These are phyloP conservation scores for Columba janthina DNA, from an alignment of 2,113 vertebrate genomes.

Conservation along the genomic window DNA sequence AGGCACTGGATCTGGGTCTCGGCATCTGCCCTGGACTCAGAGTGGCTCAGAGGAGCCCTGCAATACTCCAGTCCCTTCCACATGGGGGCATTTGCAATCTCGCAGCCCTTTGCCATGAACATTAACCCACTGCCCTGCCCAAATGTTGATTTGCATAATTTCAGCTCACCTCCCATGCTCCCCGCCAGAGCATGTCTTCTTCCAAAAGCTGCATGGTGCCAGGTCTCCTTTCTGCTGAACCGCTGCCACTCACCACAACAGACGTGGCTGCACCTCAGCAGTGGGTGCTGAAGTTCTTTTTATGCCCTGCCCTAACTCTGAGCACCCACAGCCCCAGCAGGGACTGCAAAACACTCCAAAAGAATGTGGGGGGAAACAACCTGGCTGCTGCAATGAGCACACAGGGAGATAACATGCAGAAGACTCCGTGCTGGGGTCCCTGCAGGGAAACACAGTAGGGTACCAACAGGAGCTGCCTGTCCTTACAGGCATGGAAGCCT, in stretches of 20 bases:
- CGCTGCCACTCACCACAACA: background rate
- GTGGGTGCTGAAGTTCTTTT: background rate
- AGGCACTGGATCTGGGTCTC: accelerated
- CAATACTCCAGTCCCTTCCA: background rate
- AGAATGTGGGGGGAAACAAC: background rate
- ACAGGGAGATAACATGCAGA: background rate
- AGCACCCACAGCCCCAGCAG: background rate
- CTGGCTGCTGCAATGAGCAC: accelerated
- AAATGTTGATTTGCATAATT: background rate
- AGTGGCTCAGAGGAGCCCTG: accelerated
- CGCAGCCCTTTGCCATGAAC: background rate
- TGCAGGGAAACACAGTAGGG: accelerated
- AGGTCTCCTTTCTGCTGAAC: background rate
- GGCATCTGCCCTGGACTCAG: background rate
- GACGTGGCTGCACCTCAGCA: background rate
- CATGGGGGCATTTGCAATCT: background rate
- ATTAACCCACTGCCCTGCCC: slow-evolving; percentile 41
- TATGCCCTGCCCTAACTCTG: background rate
- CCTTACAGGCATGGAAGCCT: background rate
- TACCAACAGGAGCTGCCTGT: background rate
- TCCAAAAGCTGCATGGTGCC: background rate
- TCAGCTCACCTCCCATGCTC: background rate
- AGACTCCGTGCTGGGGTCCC: background rate
- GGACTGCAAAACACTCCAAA: background rate
- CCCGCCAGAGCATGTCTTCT: background rate